These are phyloP conservation scores for Synanthedon myopaeformis DNA, from an alignment of 2,888 invertebrate genomes.

Conservation along the genomic window DNA sequence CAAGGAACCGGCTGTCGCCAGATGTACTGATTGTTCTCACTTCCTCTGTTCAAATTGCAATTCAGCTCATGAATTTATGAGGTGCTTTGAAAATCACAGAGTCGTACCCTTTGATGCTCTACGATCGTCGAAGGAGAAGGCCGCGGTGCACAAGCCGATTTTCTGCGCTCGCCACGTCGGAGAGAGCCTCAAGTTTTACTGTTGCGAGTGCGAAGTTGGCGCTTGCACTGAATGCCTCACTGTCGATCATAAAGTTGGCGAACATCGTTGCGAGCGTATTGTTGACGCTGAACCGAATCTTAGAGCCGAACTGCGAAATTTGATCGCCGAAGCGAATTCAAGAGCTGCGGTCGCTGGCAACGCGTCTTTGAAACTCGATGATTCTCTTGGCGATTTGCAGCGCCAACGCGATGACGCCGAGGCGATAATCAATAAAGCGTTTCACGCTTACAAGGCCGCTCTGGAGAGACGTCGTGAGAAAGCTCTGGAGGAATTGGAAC, in stretches of 20 bases:
- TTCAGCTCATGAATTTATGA: constrained; percentile 96
- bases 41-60: constrained; percentile 94
- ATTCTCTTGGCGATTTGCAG: constrained; percentile 86
- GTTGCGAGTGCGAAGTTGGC: constrained; percentile 87
- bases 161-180: constrained; percentile 84
- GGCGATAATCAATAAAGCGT: constrained; percentile 83
- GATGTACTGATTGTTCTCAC: constrained; percentile 95
- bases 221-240: constrained; percentile 90
- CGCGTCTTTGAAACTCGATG: constrained; percentile 80
- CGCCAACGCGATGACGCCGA: constrained; percentile 88
- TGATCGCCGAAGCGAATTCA: constrained; percentile 80
- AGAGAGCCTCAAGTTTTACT: constrained; percentile 89
- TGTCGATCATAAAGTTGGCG: constrained; percentile 83
- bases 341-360: constrained; percentile 83
- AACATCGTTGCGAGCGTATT: constrained; percentile 87
- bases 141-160: constrained; percentile 90
- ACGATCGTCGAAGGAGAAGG: constrained; percentile 80
- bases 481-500: constrained; percentile 78
- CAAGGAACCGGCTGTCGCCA: constrained; percentile 92
- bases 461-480: constrained; percentile 85
- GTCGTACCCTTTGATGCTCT: constrained; percentile 91
- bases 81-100: constrained; percentile 95
- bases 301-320: constrained; percentile 79
- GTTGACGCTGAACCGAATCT: constrained; percentile 83
- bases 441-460: constrained; percentile 82